Evolutionary conservation across 2,113 vertebrate genomes (phyloP), one percentile per base, ranked within the genome.

Genomic region (Nibea coibor): DNA sequence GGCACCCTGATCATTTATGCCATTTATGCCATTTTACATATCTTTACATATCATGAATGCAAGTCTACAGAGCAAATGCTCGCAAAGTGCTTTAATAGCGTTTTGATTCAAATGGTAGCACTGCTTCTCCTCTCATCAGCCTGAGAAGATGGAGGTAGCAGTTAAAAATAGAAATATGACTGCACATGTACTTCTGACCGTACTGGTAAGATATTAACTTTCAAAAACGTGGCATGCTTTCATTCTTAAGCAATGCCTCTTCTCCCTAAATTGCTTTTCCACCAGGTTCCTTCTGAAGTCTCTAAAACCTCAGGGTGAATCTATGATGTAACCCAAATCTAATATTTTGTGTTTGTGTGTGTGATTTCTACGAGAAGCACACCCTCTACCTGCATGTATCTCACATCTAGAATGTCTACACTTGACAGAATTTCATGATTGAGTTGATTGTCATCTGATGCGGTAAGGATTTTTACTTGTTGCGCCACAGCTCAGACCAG

Each of bases 1-100:
- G 65, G 56, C 56, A n/a, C 28, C 43, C 24, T 67, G 17, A 78
- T 85, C 74, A 81, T 75, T 77, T 75, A 69, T 39, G 42, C 39
- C 62, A 81, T 75, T 76, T 75, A 69, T 39, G 43, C 39, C 65
- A 65, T 80, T 88, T 84, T 77, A 88, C 84, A 86, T 81, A 86
- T 78, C 78, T 84, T 73, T 87, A 81, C 83, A 66, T 83, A 67
- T 85, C 58, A 70, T 65, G 58, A 84, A 78, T 69, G 50, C 39
- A 45, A 43, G 28, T n/a, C 22, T 11, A 17, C 50, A 10, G 24
- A 66, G 66, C 45, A 59, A 39, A 56, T 56, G n/a, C 65, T 48
- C 53, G 19, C 35, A 59, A 9, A 39, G 56, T 22, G 26, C 42
- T 70, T 35, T 50, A 22, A 70, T 20, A 28, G 35, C 63, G 8